phyloP scores from a whole-genome alignment of 1,140 invertebrate genomes.

The Thaumatotibia leucotreta region DNA sequence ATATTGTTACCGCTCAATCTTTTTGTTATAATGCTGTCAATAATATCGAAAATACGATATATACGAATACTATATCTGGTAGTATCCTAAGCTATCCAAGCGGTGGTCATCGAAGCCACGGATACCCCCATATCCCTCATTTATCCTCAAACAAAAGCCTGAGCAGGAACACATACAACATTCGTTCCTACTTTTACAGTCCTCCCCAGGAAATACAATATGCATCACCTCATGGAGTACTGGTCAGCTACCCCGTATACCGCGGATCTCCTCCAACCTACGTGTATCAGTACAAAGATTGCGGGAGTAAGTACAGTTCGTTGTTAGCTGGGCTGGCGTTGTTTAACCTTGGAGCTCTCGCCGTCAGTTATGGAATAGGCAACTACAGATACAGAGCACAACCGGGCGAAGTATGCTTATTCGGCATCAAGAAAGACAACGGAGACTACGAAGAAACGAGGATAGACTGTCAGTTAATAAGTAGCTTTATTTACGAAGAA shows the following conservation, averaged over 20 bases:
- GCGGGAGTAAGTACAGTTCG: constrained; percentile 64
- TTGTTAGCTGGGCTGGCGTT: constrained; percentile 58
- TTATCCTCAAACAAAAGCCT: too few relatives aligned
- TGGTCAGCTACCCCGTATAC: constrained; percentile 55
- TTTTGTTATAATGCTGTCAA: too few relatives aligned
- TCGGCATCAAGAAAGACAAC: constrained; percentile 59
- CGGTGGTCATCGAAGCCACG: too few relatives aligned
- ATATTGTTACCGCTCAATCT: too few relatives aligned
- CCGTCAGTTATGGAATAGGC: constrained; percentile 41
- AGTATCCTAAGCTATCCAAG: too few relatives aligned
- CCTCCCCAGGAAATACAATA: constrained; percentile 63
- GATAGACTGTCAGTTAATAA: constrained; percentile 63
- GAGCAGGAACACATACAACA: too few relatives aligned
- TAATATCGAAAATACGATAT: too few relatives aligned
- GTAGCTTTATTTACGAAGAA: constrained; percentile 56
- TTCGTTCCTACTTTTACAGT: constrained; percentile 56
- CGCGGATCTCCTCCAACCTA: constrained; percentile 55
- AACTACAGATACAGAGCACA: constrained; percentile 49
- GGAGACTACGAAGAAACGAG: constrained; percentile 64
- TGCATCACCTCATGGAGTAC: constrained; percentile 36
- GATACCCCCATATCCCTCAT: too few relatives aligned
- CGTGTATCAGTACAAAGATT: constrained; percentile 62
- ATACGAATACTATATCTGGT: too few relatives aligned
- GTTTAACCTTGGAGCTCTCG: constrained; percentile 58
- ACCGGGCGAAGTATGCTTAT: constrained; percentile 61